Evolutionary conservation across 1,140 invertebrate genomes (phyloP), one percentile per base, ranked within the genome.

Genomic region (Drosophila repleta): DNA sequence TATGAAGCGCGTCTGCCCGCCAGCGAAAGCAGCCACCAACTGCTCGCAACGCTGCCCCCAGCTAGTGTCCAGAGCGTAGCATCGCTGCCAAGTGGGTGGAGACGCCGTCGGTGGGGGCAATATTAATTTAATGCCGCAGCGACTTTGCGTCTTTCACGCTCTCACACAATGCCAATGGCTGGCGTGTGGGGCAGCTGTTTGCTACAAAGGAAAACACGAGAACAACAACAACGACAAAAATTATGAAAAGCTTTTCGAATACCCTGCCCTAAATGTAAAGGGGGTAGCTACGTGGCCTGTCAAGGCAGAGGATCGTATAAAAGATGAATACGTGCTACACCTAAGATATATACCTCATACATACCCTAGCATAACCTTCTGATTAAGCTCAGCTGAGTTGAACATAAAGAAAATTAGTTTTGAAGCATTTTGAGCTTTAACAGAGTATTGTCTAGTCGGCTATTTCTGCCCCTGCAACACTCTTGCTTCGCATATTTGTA

Each of bases 1-100:
- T 58, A 17, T 66, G 41, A 65, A 66, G 63, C 57, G 63, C 62
- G 75, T 75, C 72, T 74, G 82, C 74, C 82, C 82, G 78, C 74
- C 74, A 78, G 74, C 66, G 78, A 71, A 74, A 64, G 66, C 76
- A 74, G 74, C 66, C 51, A 61, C 74, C 76, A 84, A 84, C 82
- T 85, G 82, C 35, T 35, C 66, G 35, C 49, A 56, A 29, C 64
- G 26, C n/a, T 62, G 62, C 57, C 64, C 56, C 51, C 53, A 63
- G 49, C 55, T 66, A 48, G 24, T 43, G 17, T 4, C 29, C 41
- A 24, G 21, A 58, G 39, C 55, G n/a, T n/a, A 58, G 20, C 6
- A 5, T 21, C 24, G 29, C 32, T 18, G 39, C 39, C 39, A 15
- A 43, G n/a, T 43, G 39, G 39, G 39, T 43, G n/a, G 39, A 17